These are phyloP conservation scores for Pseudomyrmex concolor DNA, from an alignment of 1,140 invertebrate species.

Conservation along the genomic window DNA sequence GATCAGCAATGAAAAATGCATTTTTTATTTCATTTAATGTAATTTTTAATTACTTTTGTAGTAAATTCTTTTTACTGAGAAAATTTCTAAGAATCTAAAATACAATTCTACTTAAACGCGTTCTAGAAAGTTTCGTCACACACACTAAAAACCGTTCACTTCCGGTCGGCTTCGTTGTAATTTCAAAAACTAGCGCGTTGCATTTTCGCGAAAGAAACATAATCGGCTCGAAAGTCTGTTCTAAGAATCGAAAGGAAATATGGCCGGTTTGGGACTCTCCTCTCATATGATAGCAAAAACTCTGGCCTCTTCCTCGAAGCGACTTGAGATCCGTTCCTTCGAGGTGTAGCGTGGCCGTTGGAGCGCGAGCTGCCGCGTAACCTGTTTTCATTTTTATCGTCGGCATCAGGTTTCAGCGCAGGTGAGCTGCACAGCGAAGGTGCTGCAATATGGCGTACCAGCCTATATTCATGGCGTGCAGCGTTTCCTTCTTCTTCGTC, in stretches of 20 bases:
- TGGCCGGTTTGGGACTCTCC: not conserved
- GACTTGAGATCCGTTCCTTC: constrained; percentile 50
- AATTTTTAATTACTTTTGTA: not conserved
- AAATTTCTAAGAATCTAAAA: not conserved
- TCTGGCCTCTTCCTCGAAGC: constrained; percentile 62
- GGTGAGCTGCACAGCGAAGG: constrained; percentile 77
- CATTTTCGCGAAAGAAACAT: not conserved
- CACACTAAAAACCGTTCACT: not conserved
- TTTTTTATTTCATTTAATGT: not conserved
- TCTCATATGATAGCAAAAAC: constrained; percentile 39
- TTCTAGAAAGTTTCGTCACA: not conserved
- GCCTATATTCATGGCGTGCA: constrained; percentile 64
- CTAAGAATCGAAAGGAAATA: not conserved
- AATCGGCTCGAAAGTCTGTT: not conserved
- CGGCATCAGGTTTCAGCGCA: constrained; percentile 82
- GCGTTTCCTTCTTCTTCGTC: constrained; percentile 67
- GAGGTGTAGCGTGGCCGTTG: constrained; percentile 63
- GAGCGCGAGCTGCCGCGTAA: constrained; percentile 77
- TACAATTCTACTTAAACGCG: not conserved
- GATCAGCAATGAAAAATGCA: not conserved
- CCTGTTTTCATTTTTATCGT: constrained; percentile 85
- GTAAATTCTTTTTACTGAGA: not conserved
- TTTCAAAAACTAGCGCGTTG: not conserved
- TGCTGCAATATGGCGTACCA: constrained; percentile 73
- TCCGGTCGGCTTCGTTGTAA: not conserved